Base-by-base conservation (phyloP, 2,797 vertebrate species). In the Xyrichtys novacula region DNA sequence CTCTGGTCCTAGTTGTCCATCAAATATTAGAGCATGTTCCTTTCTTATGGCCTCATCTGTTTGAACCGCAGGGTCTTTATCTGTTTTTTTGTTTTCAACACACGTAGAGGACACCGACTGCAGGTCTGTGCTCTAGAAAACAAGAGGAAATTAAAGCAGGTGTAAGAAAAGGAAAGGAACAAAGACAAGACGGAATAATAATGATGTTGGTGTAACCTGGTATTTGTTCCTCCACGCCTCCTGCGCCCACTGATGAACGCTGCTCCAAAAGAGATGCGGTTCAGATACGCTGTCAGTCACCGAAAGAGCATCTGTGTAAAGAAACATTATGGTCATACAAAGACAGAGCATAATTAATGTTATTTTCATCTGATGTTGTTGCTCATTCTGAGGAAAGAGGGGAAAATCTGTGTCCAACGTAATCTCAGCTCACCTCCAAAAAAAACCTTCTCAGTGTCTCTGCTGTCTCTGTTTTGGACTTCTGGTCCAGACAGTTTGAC, bases 161-260 rank as follows among this genome's bases (percentile, higher is more conserved):
- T 14, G 11, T 12, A 34, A 20, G 0, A 16, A 1, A 16, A 5
- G 32, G 7, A 22, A 1, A n/a, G 14, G 32, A 42, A 38, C 26
- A 47, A 5, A 38, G 25, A 32, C n/a, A 19, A 20, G 9, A 28
- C 15, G n/a, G 4, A 26, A 40, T 62, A 4, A 36, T 10, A 14
- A 9, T 12, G 10, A n/a, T 52, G n/a, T 6, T 39, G 17, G 25
- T 57, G 32, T 65, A 19, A 95, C 95, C 93, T 94, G 75, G 61
- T 53, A 48, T 50, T 84, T 90, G 38, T 79, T 89, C 54, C 32
- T 85, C 74, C 81, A 80, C 3, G 55, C 23, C 14, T 82, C 85
- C 40, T 76, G 74, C 0, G 43, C 64, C 87, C 88, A 89, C 17
- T 63, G 65, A 42, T 71, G 71, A 22, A 85, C 77, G 50, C 62